phyloP scores from a whole-genome alignment of 2,888 invertebrate genomes.

The Agelastica alni region DNA sequence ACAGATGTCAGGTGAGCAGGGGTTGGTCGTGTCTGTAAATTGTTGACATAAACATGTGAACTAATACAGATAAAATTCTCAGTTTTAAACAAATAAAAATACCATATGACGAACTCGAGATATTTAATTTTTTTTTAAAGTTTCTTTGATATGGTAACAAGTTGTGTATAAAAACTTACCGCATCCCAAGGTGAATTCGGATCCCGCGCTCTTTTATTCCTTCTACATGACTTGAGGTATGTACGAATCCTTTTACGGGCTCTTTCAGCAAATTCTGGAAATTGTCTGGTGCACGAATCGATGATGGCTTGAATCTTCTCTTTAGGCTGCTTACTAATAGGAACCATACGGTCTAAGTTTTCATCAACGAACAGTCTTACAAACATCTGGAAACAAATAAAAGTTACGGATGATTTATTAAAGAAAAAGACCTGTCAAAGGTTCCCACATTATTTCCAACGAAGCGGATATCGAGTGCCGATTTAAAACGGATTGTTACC shows the following conservation, averaged over 20 bases:
- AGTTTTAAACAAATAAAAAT: too few species aligned
- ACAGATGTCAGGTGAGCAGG: slow-evolving; percentile 96
- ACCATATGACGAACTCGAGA: too few species aligned
- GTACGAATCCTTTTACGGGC: slow-evolving; percentile 93
- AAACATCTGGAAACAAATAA: slow-evolving; percentile 76
- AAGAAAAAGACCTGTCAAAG: too few species aligned
- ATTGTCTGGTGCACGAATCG: slow-evolving; percentile 94
- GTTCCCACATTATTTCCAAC: too few species aligned
- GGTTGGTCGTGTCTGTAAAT: slow-evolving; percentile 71
- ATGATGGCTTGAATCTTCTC: slow-evolving; percentile 98
- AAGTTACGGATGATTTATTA: too few species aligned
- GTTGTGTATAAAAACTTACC: slow-evolving; percentile 72
- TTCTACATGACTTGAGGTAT: slow-evolving; percentile 91
- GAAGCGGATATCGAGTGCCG: too few species aligned
- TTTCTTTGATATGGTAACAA: too few species aligned
- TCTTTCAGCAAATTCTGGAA: slow-evolving; percentile 94
- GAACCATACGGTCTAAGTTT: slow-evolving; percentile 94
- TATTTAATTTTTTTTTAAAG: too few species aligned
- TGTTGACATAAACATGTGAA: too few species aligned
- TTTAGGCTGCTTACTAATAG: slow-evolving; percentile 96
- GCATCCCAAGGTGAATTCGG: slow-evolving; percentile 82
- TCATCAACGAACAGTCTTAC: slow-evolving; percentile 96
- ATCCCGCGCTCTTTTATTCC: slow-evolving; percentile 91
- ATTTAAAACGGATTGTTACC: too few species aligned
- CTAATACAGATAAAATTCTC: too few species aligned